A percentile compares a stretch with the other conserved stretches of the same genome.
phyloP scores from a whole-genome alignment of 2,888 invertebrate genomes.

The Acleris cristana region DNA sequence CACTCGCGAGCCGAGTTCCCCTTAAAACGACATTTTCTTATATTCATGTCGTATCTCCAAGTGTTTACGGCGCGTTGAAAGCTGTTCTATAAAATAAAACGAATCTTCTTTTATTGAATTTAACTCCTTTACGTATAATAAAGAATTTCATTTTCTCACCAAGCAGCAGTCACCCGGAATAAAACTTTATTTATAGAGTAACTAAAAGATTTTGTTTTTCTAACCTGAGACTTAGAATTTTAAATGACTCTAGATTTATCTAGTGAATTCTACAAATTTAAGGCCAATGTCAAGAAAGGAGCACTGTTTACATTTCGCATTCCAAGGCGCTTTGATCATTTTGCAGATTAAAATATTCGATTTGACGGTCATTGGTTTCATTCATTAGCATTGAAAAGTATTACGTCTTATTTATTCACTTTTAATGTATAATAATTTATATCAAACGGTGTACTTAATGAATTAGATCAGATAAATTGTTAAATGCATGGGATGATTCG shows the following conservation, averaged over 20 bases:
- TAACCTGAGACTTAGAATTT: slow-evolving; percentile 6
- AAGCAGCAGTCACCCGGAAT: too few relatives aligned
- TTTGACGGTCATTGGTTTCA: slow-evolving; percentile 15
- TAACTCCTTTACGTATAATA: slow-evolving; percentile 12
- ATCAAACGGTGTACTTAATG: too few relatives aligned
- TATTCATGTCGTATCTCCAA: slow-evolving; percentile 33
- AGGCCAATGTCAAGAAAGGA: slow-evolving; percentile 16
- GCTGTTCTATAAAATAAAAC: neutral
- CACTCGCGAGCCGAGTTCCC: slow-evolving; percentile 45
- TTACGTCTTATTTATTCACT: neutral
- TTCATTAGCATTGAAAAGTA: slow-evolving; percentile 3
- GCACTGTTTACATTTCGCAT: slow-evolving; percentile 30
- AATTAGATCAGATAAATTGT: too few relatives aligned
- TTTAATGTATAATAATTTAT: too few relatives aligned
- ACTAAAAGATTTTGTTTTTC: neutral
- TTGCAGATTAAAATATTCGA: slow-evolving; percentile 16
- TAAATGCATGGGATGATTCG: too few relatives aligned
- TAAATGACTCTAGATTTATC: slow-evolving; percentile 15
- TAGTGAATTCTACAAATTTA: slow-evolving; percentile 13
- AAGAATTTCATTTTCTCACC: neutral
- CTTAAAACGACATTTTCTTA: slow-evolving; percentile 42
- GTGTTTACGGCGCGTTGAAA: slow-evolving; percentile 21
- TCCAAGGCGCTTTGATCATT: slow-evolving; percentile 29
- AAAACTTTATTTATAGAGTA: neutral
- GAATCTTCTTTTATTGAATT: neutral